Conservation (phyloP, 2,797 vertebrate genomes). For the Lycodopsis pacificus region DNA sequence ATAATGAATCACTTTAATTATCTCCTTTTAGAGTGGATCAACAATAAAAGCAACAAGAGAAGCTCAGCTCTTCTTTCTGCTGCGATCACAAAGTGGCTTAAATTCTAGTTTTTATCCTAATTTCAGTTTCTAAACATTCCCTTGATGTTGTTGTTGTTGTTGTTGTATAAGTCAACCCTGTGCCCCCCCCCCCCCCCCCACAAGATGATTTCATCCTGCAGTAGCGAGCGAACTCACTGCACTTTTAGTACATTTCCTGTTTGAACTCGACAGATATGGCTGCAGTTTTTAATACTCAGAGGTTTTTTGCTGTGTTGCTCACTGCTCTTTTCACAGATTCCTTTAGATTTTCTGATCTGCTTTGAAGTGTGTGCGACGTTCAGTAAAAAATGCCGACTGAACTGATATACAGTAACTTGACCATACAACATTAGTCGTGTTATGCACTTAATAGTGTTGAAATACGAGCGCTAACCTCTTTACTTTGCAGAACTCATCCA, state of each 20-base stretch:
- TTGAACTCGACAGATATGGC: constrained; percentile 9
- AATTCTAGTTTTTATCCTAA: not conserved
- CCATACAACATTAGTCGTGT: not conserved
- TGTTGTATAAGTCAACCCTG: constrained; percentile 1
- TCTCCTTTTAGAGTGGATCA: not conserved
- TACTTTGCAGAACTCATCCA: constrained; percentile 88
- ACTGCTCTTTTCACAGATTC: constrained; percentile 12
- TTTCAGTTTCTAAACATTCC: constrained; percentile 8
- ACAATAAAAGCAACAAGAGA: not conserved
- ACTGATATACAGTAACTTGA: not conserved
- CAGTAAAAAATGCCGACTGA: not conserved
- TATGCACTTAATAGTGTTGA: constrained; percentile 10
- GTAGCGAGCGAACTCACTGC: not conserved
- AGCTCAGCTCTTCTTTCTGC: not conserved
- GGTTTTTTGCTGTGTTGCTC: not conserved
- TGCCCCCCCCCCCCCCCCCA: not conserved
- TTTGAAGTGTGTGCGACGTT: constrained; percentile 20
- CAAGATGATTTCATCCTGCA: constrained; percentile 2
- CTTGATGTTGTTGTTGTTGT: constrained; percentile 8
- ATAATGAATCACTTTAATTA: not conserved
- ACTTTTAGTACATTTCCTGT: constrained; percentile 2
- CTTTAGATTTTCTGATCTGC: constrained; percentile 3
- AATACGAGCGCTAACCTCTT: constrained; percentile 47
- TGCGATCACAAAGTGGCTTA: constrained; percentile 14
- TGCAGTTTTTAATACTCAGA: constrained; percentile 1